A percentile compares a stretch with the other conserved stretches of the same genome.
These are phyloP conservation scores for Serranochromis macrocephalus DNA, from an alignment of 2,113 vertebrate genomes.

Conservation along the genomic window DNA sequence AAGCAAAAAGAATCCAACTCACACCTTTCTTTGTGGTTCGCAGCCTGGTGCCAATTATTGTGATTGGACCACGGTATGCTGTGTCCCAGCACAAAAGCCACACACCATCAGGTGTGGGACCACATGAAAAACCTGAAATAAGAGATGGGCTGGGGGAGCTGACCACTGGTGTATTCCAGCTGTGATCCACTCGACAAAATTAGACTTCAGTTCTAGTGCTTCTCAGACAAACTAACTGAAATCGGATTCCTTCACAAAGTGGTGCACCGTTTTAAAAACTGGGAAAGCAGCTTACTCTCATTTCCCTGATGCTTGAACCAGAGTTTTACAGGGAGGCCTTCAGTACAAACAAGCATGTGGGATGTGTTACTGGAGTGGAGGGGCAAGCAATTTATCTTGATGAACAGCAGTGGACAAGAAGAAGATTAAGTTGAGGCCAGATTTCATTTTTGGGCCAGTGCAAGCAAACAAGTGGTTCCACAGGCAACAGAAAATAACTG, in stretches of 20 bases:
- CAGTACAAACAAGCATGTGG: conserved; percentile 13
- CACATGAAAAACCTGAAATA: conserved; percentile 37
- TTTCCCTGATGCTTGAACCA: background rate
- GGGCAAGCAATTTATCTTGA: background rate
- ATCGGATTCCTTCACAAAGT: conserved; percentile 17
- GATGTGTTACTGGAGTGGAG: background rate
- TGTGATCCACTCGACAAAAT: conserved; percentile 43
- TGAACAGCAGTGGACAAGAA: background rate
- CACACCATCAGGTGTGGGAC: conserved; percentile 52
- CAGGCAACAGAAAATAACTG: background rate
- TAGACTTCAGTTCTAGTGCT: background rate
- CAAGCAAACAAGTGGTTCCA: background rate
- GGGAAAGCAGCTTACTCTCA: background rate
- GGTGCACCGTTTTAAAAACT: background rate
- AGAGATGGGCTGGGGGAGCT: background rate
- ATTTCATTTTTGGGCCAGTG: background rate
- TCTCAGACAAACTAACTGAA: background rate
- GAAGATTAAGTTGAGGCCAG: background rate
- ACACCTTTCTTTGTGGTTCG: conserved; percentile 20
- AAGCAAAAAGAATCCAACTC: background rate
- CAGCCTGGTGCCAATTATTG: conserved; percentile 59
- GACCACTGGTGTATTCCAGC: background rate
- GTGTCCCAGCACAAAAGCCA: conserved; percentile 18
- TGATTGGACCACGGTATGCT: conserved; percentile 37
- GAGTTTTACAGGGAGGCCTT: background rate